Base-by-base conservation (phyloP, 2,113 vertebrate genomes). In the Thoracochromis brauschi region DNA sequence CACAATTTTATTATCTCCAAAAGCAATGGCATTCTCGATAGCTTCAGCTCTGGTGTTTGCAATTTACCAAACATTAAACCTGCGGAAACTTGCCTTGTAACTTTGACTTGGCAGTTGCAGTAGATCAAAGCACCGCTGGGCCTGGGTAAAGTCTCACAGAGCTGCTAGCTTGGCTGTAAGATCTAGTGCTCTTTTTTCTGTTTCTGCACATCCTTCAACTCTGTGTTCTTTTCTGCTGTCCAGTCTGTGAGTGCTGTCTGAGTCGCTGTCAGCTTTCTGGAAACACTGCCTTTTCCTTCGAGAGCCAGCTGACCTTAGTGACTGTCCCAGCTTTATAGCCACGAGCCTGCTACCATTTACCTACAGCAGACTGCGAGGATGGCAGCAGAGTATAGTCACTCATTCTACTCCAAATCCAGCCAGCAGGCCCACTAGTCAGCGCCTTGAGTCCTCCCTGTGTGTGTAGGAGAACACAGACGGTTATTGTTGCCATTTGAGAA, bases 401-500 rank as follows among this genome's bases (percentile, higher is more conserved):
- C 85, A 84, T 86, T 85, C 58, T 71, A 80, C 80, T 90, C 79
- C 38, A n/a, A 81, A 87, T 68, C 75, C 83, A 51, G 80, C 89
- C 86, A 82, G 85, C 84, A 58, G 42, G 86, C 53, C 88, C 58
- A 85, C 84, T 57, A 82, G 84, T 92, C 81, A 47, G 87, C 80
- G 26, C 68, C 81, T 91, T 63, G 86, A 85, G 89, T 91, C 81
- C 88, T 84, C 87, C 87, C 85, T 53, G 38, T 35, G 92, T 81
- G 92, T 81, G 91, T 87, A 85, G 85, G 91, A 84, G 92, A 89
- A 88, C 90, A 91, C 89, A 93, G 92, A 91, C 75, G 26, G 86
- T 85, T 83, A 86, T 86, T 92, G 90, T 93, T 87, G 75, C 85
- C 88, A 45, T 90, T 78, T 73, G 85, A 87, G 78, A 93, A 85